Evolutionary conservation across 2,113 vertebrate species (phyloP).

Genomic region (Dendropsophus ebraccatus): DNA sequence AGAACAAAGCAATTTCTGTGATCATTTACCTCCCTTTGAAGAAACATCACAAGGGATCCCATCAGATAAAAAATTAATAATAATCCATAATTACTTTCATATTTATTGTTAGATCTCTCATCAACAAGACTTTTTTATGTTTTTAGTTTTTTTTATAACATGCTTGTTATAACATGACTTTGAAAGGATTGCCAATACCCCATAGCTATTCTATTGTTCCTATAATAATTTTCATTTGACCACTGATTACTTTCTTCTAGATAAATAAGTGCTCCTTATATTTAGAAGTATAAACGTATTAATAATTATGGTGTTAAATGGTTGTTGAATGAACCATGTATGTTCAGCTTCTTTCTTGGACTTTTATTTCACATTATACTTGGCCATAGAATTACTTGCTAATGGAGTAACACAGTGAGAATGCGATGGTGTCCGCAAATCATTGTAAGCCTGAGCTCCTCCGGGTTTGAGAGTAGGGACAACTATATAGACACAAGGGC

Average conservation of each 20-base stretch:
- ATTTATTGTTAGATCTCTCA: neutral
- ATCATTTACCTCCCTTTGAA: conserved; percentile 9
- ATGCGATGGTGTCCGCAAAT: neutral
- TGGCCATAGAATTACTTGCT: neutral
- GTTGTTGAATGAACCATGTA: neutral
- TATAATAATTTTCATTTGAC: too few relatives aligned
- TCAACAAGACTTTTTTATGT: neutral
- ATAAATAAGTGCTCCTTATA: too few relatives aligned
- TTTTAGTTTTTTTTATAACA: neutral
- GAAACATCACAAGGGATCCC: neutral
- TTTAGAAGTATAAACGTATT: too few relatives aligned
- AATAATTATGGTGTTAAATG: neutral
- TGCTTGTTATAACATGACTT: too few relatives aligned
- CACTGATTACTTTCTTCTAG: too few relatives aligned
- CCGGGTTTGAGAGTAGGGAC: neutral
- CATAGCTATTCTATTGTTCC: too few relatives aligned
- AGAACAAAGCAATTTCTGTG: neutral
- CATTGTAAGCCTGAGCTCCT: neutral
- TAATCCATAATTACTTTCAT: neutral
- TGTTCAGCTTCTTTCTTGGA: neutral
- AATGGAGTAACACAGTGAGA: neutral
- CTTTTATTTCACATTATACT: neutral
- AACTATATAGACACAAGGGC: neutral
- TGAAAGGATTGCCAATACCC: too few relatives aligned
- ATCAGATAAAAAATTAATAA: neutral